These are phyloP conservation scores for Fragum sueziense DNA, from an alignment of 2,888 invertebrate species.

Conservation along the genomic window DNA sequence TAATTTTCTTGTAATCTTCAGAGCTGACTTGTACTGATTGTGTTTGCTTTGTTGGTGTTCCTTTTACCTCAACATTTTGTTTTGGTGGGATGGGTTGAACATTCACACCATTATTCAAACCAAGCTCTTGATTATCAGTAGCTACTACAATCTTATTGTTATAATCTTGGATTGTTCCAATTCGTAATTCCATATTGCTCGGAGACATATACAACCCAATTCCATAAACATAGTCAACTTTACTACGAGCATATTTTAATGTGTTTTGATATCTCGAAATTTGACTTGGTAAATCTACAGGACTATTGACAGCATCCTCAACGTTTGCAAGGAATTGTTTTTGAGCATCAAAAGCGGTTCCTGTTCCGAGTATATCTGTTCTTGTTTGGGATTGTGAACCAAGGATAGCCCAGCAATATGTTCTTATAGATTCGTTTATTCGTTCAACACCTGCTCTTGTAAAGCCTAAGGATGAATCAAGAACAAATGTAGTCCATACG, in stretches of 20 bases:
- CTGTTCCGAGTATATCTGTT: constrained; percentile 31
- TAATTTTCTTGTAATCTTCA: constrained; percentile 18
- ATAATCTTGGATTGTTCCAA: constrained; percentile 38
- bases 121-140: constrained; percentile 26
- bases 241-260: constrained; percentile 36
- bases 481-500: constrained; percentile 33
- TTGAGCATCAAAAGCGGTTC: constrained; percentile 47
- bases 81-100: constrained; percentile 27
- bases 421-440: constrained; percentile 31
- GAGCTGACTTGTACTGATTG: constrained; percentile 9
- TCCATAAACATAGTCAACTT: constrained; percentile 39
- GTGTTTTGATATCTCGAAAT: constrained; percentile 28
- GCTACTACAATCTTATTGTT: constrained; percentile 36
- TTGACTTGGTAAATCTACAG: constrained; percentile 42
- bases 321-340: constrained; percentile 42
- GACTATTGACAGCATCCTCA: constrained; percentile 35
- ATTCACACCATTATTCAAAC: constrained; percentile 29
- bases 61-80: constrained; percentile 21
- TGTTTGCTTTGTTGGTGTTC: constrained; percentile 35
- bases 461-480: constrained; percentile 37
- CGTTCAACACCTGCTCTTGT: constrained; percentile 38
- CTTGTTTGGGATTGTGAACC: constrained; percentile 43
- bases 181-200: constrained; percentile 34
- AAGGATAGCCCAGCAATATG: constrained; percentile 36
- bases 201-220: constrained; percentile 37